Evolutionary conservation across 1,140 invertebrate species (phyloP), one percentile per base, ranked within the genome.

Genomic region (Sitophilus oryzae): DNA sequence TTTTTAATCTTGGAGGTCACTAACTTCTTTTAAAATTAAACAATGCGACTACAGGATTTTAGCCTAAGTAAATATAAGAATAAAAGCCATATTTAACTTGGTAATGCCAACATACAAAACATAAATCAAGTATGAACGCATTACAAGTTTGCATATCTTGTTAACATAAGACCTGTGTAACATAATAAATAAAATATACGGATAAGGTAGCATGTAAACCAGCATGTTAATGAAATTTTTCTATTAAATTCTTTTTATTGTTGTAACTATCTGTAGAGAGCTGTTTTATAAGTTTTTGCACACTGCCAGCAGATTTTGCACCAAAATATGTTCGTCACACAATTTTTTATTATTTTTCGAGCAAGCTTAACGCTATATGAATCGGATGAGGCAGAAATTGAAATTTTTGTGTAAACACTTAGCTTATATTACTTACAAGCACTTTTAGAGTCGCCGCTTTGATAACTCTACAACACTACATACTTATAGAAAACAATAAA

Each of bases 241-340:
- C 40, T 42, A 9, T 19, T 42, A 1, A 18, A 22, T n/a, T 36
- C 8, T 38, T 20, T 38, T 50, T 15, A 50, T 38, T 40, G 47
- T 54, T 54, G 37, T 19, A 45, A 34, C 40, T 25, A 52, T n/a
- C 16, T 52, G 52, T 48, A 48, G 44, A 49, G 23, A 36, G 52
- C 44, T 48, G 34, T 48, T 42, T 53, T 55, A 41, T 56, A 51
- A 56, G 46, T 57, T 57, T 52, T 52, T 57, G 55, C 48, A 57
- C 55, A 57, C 55, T 52, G 55, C 55, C 55, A 57, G 55, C 55
- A 57, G 49, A 52, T 57, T 57, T 51, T 52, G 47, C 55, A 57
- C 55, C 55, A 47, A 56, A 56, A 54, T 25, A 21, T 30, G 46
- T 35, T 42, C 20, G 20, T 20, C 25, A 47, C 55, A 40, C 46